Conservation (phyloP, 2,888 invertebrate species). For the Gandaritis pyraliata region DNA sequence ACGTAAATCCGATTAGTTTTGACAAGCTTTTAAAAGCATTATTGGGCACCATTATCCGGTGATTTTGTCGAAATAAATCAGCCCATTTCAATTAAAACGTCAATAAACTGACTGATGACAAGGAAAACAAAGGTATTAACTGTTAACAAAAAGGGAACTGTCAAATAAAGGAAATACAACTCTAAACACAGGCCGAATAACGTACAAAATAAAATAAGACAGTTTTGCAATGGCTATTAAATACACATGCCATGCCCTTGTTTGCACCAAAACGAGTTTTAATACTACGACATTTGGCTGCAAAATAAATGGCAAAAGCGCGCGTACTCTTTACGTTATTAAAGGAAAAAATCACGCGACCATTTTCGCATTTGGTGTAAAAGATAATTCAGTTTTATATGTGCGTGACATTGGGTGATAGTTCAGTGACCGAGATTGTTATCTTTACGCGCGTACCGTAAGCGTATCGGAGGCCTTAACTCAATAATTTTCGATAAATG, state of each 20-base stretch:
- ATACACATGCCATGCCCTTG: neutral
- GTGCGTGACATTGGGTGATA: conserved; percentile 43
- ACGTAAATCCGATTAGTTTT: conserved; percentile 35
- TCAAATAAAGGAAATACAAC: conserved; percentile 6
- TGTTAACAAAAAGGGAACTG: conserved; percentile 12
- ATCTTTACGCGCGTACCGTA: conserved; percentile 26
- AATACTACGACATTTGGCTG: neutral
- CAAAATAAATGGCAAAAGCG: neutral
- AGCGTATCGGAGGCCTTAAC: too few relatives aligned
- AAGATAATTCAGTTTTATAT: conserved; percentile 36
- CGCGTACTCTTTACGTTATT: neutral
- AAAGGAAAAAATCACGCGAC: conserved; percentile 15
- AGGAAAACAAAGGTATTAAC: conserved; percentile 37
- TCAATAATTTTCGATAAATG: conserved; percentile 1
- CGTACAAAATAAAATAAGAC: neutral
- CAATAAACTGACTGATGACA: conserved; percentile 38
- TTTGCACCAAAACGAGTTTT: neutral
- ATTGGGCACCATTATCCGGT: conserved; percentile 35
- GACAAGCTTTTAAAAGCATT: conserved; percentile 45
- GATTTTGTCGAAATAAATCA: conserved; percentile 46
- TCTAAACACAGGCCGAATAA: neutral
- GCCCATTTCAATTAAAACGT: conserved; percentile 49
- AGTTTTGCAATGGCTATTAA: neutral
- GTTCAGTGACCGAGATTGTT: conserved; percentile 39
- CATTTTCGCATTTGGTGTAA: conserved; percentile 27